phyloP scores from a whole-genome alignment of 1,140 invertebrate genomes.

The Lasioglossum baleicum region DNA sequence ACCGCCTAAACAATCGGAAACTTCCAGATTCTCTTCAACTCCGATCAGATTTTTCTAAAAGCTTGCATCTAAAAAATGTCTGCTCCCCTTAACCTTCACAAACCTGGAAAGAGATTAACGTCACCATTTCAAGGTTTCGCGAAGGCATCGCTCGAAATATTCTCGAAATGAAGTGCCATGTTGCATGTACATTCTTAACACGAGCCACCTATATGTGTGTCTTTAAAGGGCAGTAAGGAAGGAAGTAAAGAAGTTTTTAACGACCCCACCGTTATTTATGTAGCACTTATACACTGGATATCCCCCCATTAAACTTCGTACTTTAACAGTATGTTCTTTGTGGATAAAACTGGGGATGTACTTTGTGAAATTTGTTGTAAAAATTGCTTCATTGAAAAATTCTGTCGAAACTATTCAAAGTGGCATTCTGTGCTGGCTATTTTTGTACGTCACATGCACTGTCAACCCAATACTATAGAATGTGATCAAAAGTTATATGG shows the following conservation, averaged over 20 bases:
- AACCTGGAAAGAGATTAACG: neutral
- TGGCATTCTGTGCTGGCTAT: neutral
- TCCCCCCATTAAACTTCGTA: neutral
- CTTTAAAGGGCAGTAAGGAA: neutral
- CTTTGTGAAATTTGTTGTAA: neutral
- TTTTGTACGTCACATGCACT: too few species aligned
- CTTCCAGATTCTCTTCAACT: too few species aligned
- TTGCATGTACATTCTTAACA: slow-evolving; percentile 3
- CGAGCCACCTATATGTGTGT: neutral
- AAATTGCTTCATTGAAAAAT: neutral
- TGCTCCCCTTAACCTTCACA: neutral
- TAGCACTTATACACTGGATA: neutral
- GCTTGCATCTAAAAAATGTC: too few species aligned
- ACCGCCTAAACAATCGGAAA: too few species aligned
- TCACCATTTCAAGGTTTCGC: slow-evolving; percentile 10
- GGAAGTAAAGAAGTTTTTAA: slow-evolving; percentile 6
- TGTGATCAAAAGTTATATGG: too few species aligned
- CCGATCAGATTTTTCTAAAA: too few species aligned
- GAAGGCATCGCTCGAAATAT: neutral
- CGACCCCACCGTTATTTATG: neutral
- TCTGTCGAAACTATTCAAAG: neutral
- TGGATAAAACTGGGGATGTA: neutral
- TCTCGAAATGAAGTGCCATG: neutral
- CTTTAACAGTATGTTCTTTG: neutral
- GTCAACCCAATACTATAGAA: too few species aligned